phyloP scores from a whole-genome alignment of 2,888 invertebrate genomes.

The Plagodis pulveraria region DNA sequence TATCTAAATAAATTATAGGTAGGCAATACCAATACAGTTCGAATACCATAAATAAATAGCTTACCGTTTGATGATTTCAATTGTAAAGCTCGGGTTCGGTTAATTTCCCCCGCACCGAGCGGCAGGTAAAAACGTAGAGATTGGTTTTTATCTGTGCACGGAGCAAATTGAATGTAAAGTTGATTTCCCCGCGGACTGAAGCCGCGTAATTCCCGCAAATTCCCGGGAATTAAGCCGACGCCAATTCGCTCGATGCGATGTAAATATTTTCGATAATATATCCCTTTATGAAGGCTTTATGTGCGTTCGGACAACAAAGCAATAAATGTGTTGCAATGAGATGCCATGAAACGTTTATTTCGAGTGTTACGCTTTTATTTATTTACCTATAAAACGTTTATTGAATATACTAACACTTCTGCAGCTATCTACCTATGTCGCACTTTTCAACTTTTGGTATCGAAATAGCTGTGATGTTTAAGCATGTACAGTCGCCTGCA shows the following conservation, averaged over 20 bases:
- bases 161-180: conserved; percentile 82
- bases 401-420: too few relatives aligned
- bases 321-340: conserved; percentile 12
- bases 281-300: conserved; percentile 54
- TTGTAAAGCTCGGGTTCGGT: conserved; percentile 20
- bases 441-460: too few relatives aligned
- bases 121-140: conserved; percentile 71
- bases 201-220: conserved; percentile 71
- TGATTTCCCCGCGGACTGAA: conserved; percentile 78
- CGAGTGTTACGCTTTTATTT: too few relatives aligned
- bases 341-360: background rate
- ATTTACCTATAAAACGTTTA: too few relatives aligned
- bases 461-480: too few relatives aligned
- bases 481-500: too few relatives aligned
- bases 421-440: too few relatives aligned
- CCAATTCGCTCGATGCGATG: conserved; percentile 77
- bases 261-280: conserved; percentile 81
- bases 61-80: conserved; percentile 10
- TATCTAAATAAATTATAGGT: too few relatives aligned
- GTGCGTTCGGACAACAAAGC: conserved; percentile 43
- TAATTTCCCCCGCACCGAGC: conserved; percentile 35
- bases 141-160: conserved; percentile 80
- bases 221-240: conserved; percentile 68
- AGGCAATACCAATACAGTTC: background rate
- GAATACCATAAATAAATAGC: conserved; percentile 15